Base-by-base conservation (phyloP, 2,113 vertebrate genomes). In the Carassius carassius region DNA sequence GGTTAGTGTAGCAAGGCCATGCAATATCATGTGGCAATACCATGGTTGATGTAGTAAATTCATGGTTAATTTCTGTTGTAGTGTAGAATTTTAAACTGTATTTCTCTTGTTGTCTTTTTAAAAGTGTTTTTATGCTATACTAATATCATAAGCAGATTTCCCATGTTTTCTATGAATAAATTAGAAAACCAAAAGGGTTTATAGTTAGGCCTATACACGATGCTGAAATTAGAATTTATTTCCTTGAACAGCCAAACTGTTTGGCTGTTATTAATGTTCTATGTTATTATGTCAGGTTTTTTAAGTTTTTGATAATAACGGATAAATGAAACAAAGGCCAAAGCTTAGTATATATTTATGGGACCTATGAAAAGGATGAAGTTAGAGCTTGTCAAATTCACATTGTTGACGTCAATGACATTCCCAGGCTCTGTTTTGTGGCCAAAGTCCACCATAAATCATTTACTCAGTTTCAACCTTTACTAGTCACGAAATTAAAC, bases 371-470 rank as follows among this genome's bases (percentile, higher is more conserved):
- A 4, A 35, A 14, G 17, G 29, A 56, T 35, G 72, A 60, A 49
- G 29, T 7, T 14, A 37, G 2, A 7, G 63, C 47, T 72, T 54
- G 44, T 41, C 14, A 23, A 23, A 76, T n/a, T 63, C 35, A 76
- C 3, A 6, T 76, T 3, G n/a, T 37, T 12, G 13, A 65, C 11
- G 13, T 67, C 1, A 77, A n/a, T 3, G 44, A 5, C 1, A 77
- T 32, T 6, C 41, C 11, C 23, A 65, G 54, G 12, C 37, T 69
- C 63, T 9, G 2, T 14, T 84, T n/a, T 25, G 11, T 25, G 86
- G 41, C 0, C 87, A 89, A 93, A 92, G 91, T 92, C 82, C 89
- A 80, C n/a, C 13, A 62, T 29, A 44, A 83, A 83, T 78, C 25
- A 78, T 86, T 86, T 72, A 72, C 81, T 14, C 37, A 5, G 8